Evolutionary conservation across 2,888 invertebrate genomes (phyloP), one percentile per base, ranked within the genome.

Genomic region (Tenthredo distinguenda): DNA sequence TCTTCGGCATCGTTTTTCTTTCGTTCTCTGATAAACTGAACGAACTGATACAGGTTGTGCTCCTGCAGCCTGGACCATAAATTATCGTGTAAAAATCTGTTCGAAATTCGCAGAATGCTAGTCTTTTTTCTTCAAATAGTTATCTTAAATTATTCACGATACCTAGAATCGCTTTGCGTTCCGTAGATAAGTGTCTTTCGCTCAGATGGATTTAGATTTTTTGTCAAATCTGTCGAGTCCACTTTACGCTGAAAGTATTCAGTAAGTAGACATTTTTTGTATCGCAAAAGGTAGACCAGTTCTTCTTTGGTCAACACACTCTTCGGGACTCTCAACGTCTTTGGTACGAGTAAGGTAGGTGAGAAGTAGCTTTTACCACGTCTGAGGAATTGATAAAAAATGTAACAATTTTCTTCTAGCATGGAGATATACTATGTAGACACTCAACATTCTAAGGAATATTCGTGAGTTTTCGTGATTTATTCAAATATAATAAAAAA

Each of bases 121-220:
- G 2, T 83, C 62, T 43, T 21, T 47, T 40, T 71, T 1, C 10
- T 15, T 43, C 3, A n/a, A 31, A 82, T 12, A 50, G 68, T 76
- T 84, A 18, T 40, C 62, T 34, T 12, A 43, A 62, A 15, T 76
- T n/a, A 55, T 21, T 58, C n/a, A 81, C 31, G n/a, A 65, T 85
- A 87, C 87, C 85, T 82, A n/a, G 86, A 86, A 65, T 87, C 87
- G 47, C 86, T 87, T 31, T 72, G 86, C 4, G 86, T 86, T 62
- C 58, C 85, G 72, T 71, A 86, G 15, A 68, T 37, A 18, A 21
- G 21, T 10, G 26, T 72, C 79, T 40, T 81, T 12, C 43, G 26
- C 83, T 31, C 31, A 1, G 83, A 68, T 7, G 43, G 7, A 26
- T 83, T 26, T 6, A 50, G 47, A 6, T 26, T 43, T n/a, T 83